Evolutionary conservation across 1,140 invertebrate genomes (phyloP), one percentile per base, ranked within the genome.

Genomic region (Cydia amplana): DNA sequence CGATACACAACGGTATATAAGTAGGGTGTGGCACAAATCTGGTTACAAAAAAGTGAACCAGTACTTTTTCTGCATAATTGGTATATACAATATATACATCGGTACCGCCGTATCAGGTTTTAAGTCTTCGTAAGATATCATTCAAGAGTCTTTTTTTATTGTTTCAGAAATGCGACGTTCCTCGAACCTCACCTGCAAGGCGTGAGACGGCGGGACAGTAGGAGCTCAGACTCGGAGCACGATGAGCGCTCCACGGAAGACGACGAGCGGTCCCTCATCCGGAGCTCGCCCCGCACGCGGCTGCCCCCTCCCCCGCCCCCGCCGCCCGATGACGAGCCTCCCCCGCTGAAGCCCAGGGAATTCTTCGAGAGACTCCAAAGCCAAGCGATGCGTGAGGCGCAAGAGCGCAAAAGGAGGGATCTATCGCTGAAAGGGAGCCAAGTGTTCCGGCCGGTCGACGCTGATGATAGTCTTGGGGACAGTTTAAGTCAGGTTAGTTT

Each of bases 211-310:
- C 83, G 91, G 12, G 85, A 89, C 73, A 92, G 91, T 64, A 83
- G 89, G 9, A 93, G 91, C 77, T 93, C 93, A 1, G 93, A 93
- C 77, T 90, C 89, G 3, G 91, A 92, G 72, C 91, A 91, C 78
- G 91, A 93, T 85, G 93, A 93, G 78, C 84, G 91, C n/a, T 92
- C 91, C 1, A 92, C 91, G n/a, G 93, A 93, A 78, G 93, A 93
- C 82, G 93, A 93, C 78, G 93, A 93, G 80, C 84, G 92, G 55
- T 89, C 87, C 1, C 88, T 93, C 72, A 85, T 93, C 60, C 85
- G 89, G 32, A 87, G 86, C 70, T 91, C 89, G 12, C 89, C 87
- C 1, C 85, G 88, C 28, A 87, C 84, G 40, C 80, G 90, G 73
- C 79, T 91, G 16, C 90, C 88, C 0, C 88, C 87, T 6, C 89